phyloP scores from a whole-genome alignment of 2,113 vertebrate species.

The Cyanoramphus novaezelandiae region DNA sequence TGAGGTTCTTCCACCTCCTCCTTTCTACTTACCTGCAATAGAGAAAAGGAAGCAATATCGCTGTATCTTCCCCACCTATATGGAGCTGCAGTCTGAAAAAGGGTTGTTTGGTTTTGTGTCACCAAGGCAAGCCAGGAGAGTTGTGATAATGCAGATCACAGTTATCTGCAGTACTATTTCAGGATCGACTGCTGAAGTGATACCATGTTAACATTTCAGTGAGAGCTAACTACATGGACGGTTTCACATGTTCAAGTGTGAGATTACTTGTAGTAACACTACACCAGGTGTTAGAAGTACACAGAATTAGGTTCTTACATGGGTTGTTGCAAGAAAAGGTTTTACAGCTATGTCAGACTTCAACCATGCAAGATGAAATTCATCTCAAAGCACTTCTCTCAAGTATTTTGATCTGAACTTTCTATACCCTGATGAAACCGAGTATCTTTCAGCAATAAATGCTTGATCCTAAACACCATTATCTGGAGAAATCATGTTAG shows the following conservation, averaged over 20 bases:
- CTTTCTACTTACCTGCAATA: background rate
- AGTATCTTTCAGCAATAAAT: background rate
- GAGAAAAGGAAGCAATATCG: background rate
- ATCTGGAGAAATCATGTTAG: background rate
- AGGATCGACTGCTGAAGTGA: background rate
- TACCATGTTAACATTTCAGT: background rate
- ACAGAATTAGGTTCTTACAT: background rate
- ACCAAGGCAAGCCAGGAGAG: background rate
- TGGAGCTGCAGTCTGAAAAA: background rate
- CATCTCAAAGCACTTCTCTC: background rate
- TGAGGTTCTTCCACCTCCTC: background rate
- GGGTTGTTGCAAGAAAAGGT: background rate
- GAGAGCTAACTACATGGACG: background rate
- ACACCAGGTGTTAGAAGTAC: background rate
- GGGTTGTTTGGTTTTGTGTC: background rate
- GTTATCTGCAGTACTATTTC: background rate
- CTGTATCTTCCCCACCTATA: accelerated
- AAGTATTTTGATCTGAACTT: background rate
- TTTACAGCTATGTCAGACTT: background rate
- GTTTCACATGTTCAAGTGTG: background rate
- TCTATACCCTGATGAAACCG: background rate
- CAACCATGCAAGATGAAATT: background rate
- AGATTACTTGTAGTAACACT: background rate
- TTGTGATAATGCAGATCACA: background rate
- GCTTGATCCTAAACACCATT: background rate